These are phyloP conservation scores for Formica exsecta DNA, from an alignment of 1,140 invertebrate genomes.

Conservation along the genomic window DNA sequence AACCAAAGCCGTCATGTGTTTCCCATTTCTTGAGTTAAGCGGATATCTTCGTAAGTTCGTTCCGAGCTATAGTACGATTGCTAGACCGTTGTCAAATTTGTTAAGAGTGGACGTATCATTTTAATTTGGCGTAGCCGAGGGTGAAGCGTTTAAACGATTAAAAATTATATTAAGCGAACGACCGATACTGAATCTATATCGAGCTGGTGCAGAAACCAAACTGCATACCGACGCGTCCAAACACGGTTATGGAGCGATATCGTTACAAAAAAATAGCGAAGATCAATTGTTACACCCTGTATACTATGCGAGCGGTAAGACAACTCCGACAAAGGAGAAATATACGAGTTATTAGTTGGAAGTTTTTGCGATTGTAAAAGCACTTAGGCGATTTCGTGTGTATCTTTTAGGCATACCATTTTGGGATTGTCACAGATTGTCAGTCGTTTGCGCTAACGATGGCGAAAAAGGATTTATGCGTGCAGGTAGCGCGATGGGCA, in stretches of 20 bases:
- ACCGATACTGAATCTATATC: background rate
- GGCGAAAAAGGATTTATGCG: constrained; percentile 12
- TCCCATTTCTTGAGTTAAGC: too few species aligned
- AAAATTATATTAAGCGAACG: background rate
- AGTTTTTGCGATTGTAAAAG: background rate
- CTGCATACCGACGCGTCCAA: background rate
- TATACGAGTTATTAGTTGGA: constrained; percentile 9
- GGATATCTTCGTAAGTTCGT: background rate
- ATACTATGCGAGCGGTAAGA: constrained; percentile 19
- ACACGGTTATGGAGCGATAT: background rate
- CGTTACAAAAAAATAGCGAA: background rate
- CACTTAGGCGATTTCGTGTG: background rate
- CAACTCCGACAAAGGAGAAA: background rate
- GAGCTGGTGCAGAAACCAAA: background rate
- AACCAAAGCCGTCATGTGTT: too few species aligned
- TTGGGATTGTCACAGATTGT: constrained; percentile 6
- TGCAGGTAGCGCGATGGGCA: constrained; percentile 10
- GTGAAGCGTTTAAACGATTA: background rate
- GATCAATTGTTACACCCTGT: background rate
- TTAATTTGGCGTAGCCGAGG: background rate
- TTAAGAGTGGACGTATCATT: background rate
- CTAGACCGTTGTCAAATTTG: background rate
- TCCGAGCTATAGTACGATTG: background rate
- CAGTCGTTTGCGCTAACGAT: background rate
- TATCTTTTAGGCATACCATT: background rate